A percentile compares a stretch with the other conserved stretches of the same genome.
phyloP scores from a whole-genome alignment of 2,797 vertebrate genomes.

The Nannoperca australis region DNA sequence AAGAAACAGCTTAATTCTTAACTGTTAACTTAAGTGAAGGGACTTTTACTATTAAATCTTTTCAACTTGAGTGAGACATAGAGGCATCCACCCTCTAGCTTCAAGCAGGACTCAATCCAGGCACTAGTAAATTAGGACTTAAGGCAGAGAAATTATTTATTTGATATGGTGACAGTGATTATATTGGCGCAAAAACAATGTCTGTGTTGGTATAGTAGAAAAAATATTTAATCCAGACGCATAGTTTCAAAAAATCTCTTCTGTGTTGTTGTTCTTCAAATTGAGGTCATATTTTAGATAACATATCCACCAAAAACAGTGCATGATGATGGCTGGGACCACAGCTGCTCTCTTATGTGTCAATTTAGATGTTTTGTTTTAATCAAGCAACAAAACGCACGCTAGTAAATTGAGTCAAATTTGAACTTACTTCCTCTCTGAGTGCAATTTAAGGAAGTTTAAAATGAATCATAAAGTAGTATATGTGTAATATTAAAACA shows the following conservation, averaged over 20 bases:
- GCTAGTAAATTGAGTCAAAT: not conserved
- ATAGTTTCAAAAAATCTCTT: not conserved
- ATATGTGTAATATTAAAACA: not conserved
- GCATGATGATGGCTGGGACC: not conserved
- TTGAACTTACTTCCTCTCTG: not conserved
- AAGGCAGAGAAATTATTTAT: not conserved
- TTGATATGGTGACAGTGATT: too few species aligned
- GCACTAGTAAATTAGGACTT: not conserved
- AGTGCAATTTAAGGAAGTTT: not conserved
- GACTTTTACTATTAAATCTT: constrained; percentile 7
- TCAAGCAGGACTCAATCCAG: not conserved
- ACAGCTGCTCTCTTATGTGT: not conserved
- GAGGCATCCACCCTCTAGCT: not conserved
- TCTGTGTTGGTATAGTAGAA: not conserved
- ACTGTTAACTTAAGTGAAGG: constrained; percentile 10
- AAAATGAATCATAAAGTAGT: constrained; percentile 11
- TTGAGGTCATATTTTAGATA: not conserved
- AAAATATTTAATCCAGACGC: not conserved
- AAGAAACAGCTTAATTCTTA: constrained; percentile 5
- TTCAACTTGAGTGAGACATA: constrained; percentile 7
- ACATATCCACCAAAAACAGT: not conserved
- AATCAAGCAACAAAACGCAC: not conserved
- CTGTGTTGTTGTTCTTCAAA: not conserved
- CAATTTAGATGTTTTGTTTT: not conserved
- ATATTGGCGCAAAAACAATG: not conserved